Evolutionary conservation across 2,888 invertebrate genomes (phyloP).

Genomic region (Thymelicus acteon): DNA sequence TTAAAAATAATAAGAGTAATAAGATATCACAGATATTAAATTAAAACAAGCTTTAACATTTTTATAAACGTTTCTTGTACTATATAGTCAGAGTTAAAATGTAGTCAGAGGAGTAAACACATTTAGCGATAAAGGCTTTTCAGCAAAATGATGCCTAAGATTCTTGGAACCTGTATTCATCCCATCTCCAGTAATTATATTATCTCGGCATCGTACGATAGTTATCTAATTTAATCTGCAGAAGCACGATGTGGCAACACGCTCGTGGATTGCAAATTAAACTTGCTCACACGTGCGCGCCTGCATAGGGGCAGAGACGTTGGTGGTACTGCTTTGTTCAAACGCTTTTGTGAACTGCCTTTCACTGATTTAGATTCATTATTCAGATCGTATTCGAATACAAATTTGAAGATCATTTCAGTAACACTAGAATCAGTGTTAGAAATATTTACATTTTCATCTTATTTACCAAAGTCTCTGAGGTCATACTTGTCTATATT

Average conservation of each 20-base stretch:
- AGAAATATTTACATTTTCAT: too few relatives aligned
- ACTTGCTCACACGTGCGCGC: conserved; percentile 11
- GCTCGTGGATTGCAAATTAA: conserved; percentile 10
- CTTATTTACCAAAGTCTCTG: too few relatives aligned
- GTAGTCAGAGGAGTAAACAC: not conserved
- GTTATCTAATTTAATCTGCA: conserved; percentile 12
- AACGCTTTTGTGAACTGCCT: conserved; percentile 24
- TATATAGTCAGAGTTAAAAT: too few relatives aligned
- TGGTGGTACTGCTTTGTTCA: conserved; percentile 1
- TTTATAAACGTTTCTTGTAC: too few relatives aligned
- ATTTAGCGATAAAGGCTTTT: not conserved
- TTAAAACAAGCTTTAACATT: too few relatives aligned
- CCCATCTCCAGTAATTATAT: conserved; percentile 3
- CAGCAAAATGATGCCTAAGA: not conserved
- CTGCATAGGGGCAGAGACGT: conserved; percentile 3
- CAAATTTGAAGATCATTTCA: too few relatives aligned
- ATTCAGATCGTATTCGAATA: not conserved
- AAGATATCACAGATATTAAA: too few relatives aligned
- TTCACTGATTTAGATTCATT: conserved; percentile 5
- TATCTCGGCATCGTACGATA: conserved; percentile 11
- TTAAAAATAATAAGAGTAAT: too few relatives aligned
- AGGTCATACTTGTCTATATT: too few relatives aligned
- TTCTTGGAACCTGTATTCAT: conserved; percentile 3
- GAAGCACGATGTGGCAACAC: conserved; percentile 10
- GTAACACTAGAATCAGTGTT: too few relatives aligned